Conservation (phyloP, 1,140 invertebrate genomes). For the Drosophila bifasciata region DNA sequence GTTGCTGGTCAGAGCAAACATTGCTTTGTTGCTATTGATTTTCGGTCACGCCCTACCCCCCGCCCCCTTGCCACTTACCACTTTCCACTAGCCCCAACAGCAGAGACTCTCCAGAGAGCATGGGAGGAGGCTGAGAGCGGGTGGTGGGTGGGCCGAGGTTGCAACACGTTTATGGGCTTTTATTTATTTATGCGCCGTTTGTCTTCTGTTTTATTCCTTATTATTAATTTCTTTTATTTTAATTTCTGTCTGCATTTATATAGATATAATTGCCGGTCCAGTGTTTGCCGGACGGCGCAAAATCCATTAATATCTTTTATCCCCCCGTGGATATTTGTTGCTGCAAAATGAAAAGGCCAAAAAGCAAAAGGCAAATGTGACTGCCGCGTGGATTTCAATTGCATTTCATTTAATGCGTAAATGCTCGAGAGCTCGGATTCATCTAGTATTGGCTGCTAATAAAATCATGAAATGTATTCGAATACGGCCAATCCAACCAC, state of each 20-base stretch:
- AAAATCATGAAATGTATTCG: constrained; percentile 50
- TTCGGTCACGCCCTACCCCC: constrained; percentile 38
- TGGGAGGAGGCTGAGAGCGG: constrained; percentile 7
- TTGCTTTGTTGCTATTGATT: constrained; percentile 53
- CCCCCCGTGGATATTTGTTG: constrained; percentile 56
- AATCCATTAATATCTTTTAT: constrained; percentile 80
- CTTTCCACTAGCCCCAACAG: too few relatives aligned
- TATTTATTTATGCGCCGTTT: constrained; percentile 70
- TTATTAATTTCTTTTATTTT: constrained; percentile 39
- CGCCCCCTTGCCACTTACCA: too few relatives aligned
- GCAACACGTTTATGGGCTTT: constrained; percentile 44
- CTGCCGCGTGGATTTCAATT: constrained; percentile 49
- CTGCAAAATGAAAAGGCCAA: constrained; percentile 58
- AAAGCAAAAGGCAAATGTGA: constrained; percentile 63
- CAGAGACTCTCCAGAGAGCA: background rate
- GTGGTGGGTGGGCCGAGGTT: too few relatives aligned
- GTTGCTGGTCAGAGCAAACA: constrained; percentile 21
- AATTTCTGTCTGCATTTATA: constrained; percentile 31
- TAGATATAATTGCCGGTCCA: constrained; percentile 41
- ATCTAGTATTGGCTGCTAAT: constrained; percentile 52
- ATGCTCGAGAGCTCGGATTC: constrained; percentile 23
- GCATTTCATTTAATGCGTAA: constrained; percentile 66
- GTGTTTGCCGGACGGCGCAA: constrained; percentile 43
- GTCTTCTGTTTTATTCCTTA: constrained; percentile 39
- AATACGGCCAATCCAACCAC: constrained; percentile 22